These are phyloP conservation scores for Calephelis nemesis DNA, from an alignment of 1,140 invertebrate genomes.

Conservation along the genomic window DNA sequence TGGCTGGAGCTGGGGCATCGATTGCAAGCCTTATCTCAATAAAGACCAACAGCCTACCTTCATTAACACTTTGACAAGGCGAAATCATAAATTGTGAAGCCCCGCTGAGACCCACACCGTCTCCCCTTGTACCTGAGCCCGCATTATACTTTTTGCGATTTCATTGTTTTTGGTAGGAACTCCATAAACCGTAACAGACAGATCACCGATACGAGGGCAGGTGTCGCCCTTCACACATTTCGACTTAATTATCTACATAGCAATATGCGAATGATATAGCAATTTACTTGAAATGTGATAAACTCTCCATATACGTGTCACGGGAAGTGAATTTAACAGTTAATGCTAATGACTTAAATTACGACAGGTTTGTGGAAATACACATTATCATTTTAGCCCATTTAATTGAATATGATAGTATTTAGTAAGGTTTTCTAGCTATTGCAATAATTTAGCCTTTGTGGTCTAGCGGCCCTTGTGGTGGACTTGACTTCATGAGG, in stretches of 20 bases:
- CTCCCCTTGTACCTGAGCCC: slow-evolving; percentile 59
- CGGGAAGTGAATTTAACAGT: no score
- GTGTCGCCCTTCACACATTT: slow-evolving; percentile 68
- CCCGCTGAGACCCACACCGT: slow-evolving; percentile 63
- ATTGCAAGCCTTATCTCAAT: slow-evolving; percentile 76
- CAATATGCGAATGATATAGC: slow-evolving; percentile 41
- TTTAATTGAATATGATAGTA: no score
- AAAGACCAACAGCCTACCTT: slow-evolving; percentile 75
- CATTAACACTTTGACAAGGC: slow-evolving; percentile 76
- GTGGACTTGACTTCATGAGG: no score
- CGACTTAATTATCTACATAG: slow-evolving; percentile 64
- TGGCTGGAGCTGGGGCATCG: slow-evolving; percentile 58
- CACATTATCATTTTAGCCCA: no score
- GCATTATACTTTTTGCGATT: slow-evolving; percentile 73
- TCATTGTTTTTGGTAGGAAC: slow-evolving; percentile 71
- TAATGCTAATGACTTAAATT: no score
- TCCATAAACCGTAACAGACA: slow-evolving; percentile 64
- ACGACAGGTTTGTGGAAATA: no score
- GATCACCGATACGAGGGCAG: slow-evolving; percentile 68
- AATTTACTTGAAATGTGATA: slow-evolving; percentile 42
- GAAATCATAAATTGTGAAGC: slow-evolving; percentile 75
- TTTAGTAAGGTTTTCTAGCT: no score
- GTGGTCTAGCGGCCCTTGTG: no score
- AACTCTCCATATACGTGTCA: background rate
- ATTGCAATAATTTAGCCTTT: no score